Conservation (phyloP, 2,888 invertebrate genomes). For the Erebia palarica region DNA sequence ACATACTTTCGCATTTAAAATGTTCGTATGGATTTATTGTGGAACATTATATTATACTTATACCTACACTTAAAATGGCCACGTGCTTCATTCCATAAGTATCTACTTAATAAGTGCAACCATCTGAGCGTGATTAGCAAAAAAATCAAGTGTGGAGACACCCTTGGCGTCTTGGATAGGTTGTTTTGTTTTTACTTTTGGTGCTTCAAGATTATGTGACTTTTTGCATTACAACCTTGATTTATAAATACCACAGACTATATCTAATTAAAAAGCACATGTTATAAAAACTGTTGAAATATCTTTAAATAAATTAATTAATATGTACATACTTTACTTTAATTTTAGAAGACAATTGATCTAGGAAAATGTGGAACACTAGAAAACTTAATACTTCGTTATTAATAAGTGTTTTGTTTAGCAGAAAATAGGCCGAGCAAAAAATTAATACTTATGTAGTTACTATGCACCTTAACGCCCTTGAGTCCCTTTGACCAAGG, state of each 20-base stretch:
- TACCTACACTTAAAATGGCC: too few species aligned
- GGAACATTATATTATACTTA: too few species aligned
- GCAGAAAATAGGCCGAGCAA: not conserved
- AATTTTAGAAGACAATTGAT: not conserved
- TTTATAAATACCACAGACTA: conserved; percentile 32
- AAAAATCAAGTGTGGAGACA: too few species aligned
- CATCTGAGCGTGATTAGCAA: too few species aligned
- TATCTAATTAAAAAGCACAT: conserved; percentile 17
- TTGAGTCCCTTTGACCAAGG: too few species aligned
- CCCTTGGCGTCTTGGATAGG: not conserved
- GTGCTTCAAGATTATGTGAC: conserved; percentile 23
- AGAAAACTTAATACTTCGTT: not conserved
- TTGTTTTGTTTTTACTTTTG: conserved; percentile 18
- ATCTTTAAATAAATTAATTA: not conserved
- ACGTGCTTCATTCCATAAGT: too few species aligned
- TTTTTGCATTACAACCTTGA: conserved; percentile 33
- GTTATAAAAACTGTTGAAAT: conserved; percentile 12
- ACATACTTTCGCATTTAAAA: too few species aligned
- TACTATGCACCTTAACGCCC: too few species aligned
- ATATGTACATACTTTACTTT: not conserved
- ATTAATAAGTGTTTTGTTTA: too few species aligned
- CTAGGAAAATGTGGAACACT: not conserved
- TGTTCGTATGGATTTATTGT: too few species aligned
- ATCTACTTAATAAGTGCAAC: too few species aligned
- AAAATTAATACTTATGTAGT: not conserved